These are phyloP conservation scores for Apis laboriosa DNA, from an alignment of 1,140 invertebrate genomes.

Conservation along the genomic window DNA sequence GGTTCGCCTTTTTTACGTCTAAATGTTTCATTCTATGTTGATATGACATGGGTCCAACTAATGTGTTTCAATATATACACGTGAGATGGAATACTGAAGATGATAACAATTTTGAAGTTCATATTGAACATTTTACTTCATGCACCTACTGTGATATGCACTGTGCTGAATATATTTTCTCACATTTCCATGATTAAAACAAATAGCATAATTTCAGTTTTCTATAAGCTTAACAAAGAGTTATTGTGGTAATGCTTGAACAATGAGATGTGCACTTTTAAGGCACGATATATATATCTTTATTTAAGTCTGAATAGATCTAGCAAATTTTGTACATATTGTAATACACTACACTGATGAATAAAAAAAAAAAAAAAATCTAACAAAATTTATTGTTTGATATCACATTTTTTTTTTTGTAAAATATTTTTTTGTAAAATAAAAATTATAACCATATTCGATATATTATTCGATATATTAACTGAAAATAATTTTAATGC, in stretches of 20 bases:
- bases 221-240: neutral
- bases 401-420: neutral
- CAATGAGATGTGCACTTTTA: conserved; percentile 28
- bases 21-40: conserved; percentile 69
- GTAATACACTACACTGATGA: conserved; percentile 60
- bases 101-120: conserved; percentile 25
- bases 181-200: conserved; percentile 4
- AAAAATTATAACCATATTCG: neutral
- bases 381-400: neutral
- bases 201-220: conserved; percentile 15
- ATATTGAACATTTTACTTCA: conserved; percentile 32
- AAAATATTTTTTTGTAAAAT: neutral
- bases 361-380: conserved; percentile 42
- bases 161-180: conserved; percentile 25
- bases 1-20: conserved; percentile 98
- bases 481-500: neutral
- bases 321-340: conserved; percentile 65
- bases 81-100: conserved; percentile 8
- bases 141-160: conserved; percentile 37
- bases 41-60: conserved; percentile 53
- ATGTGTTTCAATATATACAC: neutral
- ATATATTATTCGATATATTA: neutral
- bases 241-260: conserved; percentile 8
- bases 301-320: conserved; percentile 33
- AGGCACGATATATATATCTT: conserved; percentile 39